Percentiles rank a stretch among this genome's conserved stretches.
Conservation (phyloP, 2,797 vertebrate genomes). For the Sciurus carolinensis region DNA sequence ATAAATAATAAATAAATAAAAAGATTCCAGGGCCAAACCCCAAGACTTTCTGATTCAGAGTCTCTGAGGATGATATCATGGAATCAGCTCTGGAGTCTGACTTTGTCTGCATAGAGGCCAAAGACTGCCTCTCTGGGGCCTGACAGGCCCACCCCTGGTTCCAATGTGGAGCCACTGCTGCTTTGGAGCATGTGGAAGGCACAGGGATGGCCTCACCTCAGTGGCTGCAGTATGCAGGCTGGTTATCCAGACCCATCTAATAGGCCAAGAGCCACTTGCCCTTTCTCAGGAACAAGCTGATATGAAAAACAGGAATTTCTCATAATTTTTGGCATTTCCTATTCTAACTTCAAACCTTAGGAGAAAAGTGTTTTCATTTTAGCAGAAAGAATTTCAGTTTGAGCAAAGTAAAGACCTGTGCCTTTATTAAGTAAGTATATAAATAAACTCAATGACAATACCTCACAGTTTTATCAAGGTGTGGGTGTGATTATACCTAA, state of each 20-base stretch:
- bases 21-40: not conserved
- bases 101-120: not conserved
- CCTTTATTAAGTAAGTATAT: not conserved
- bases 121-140: too few species aligned
- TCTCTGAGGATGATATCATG: not conserved
- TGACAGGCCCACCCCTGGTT: not conserved
- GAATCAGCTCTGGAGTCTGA: not conserved
- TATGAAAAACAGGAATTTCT: not conserved
- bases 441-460: not conserved
- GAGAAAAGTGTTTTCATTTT: constrained; percentile 40
- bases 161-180: not conserved
- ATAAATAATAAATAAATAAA: not conserved
- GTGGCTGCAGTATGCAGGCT: not conserved
- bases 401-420: not conserved
- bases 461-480: not conserved
- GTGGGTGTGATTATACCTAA: not conserved
- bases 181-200: fast-evolving
- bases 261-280: not conserved
- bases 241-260: not conserved
- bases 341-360: constrained; percentile 42
- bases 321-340: not conserved
- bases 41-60: not conserved
- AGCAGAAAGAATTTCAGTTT: constrained; percentile 32
- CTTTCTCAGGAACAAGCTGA: not conserved
- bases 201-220: not conserved